Conservation (phyloP, 2,888 invertebrate species). For the Dermolepida albohirtum region DNA sequence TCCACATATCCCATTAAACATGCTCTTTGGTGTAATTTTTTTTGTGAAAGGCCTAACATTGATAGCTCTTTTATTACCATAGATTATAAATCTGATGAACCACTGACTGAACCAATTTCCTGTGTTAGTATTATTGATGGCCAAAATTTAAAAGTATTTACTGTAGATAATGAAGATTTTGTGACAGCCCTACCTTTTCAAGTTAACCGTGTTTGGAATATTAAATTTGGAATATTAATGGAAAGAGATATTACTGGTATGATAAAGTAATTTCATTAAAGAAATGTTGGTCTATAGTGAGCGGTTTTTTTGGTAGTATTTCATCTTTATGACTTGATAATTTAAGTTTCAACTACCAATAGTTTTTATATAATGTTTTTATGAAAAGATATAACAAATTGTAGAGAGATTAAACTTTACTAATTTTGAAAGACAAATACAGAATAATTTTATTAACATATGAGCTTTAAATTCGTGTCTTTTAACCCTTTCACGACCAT, state of each 20-base stretch:
- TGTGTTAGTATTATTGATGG: constrained; percentile 81
- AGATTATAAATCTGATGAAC: constrained; percentile 63
- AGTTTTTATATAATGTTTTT: too few species aligned
- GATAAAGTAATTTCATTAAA: constrained; percentile 22
- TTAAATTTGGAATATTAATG: constrained; percentile 86
- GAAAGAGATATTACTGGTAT: constrained; percentile 73
- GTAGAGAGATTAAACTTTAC: too few species aligned
- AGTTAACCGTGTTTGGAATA: constrained; percentile 86
- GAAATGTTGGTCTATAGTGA: not conserved
- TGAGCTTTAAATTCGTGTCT: too few species aligned
- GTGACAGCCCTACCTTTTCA: constrained; percentile 83
- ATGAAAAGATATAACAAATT: too few species aligned
- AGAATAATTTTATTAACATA: too few species aligned
- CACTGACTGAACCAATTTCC: constrained; percentile 69
- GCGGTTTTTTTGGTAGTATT: too few species aligned
- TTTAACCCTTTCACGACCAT: too few species aligned
- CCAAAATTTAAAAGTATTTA: constrained; percentile 81
- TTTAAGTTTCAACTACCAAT: too few species aligned
- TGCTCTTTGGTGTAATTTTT: constrained; percentile 78
- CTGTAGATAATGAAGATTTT: constrained; percentile 85
- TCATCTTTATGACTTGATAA: too few species aligned
- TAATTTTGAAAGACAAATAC: too few species aligned
- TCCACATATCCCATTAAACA: constrained; percentile 86
- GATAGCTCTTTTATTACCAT: constrained; percentile 57
- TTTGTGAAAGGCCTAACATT: constrained; percentile 70